Conservation (phyloP, 2,113 vertebrate species). For the Daubentonia madagascariensis region DNA sequence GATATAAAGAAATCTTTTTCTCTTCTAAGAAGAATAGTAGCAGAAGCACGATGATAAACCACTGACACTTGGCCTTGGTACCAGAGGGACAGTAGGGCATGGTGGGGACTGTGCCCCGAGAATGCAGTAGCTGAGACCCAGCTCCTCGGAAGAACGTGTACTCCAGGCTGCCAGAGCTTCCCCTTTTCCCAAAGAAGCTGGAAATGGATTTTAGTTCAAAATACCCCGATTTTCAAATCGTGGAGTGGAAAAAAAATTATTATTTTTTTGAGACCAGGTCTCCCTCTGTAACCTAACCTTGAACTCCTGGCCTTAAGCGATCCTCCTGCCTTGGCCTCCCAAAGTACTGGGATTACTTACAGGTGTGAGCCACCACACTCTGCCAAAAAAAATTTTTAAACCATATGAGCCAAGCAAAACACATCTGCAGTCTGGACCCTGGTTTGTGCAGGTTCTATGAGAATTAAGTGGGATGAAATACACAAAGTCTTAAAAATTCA, state of each 20-base stretch:
- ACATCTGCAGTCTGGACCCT: neutral
- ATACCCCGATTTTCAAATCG: neutral
- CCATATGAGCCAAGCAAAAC: neutral
- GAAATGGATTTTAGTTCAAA: neutral
- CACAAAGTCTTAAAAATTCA: neutral
- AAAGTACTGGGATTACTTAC: too few relatives aligned
- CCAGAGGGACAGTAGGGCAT: neutral
- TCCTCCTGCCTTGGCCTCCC: too few relatives aligned
- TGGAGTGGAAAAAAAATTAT: too few relatives aligned
- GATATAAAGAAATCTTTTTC: neutral
- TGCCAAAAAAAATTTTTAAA: neutral
- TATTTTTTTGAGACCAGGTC: too few relatives aligned
- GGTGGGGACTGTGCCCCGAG: neutral
- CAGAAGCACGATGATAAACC: neutral
- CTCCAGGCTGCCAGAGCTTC: neutral
- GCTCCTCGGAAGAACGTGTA: neutral
- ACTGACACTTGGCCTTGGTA: neutral
- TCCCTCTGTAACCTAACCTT: too few relatives aligned
- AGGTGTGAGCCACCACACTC: too few relatives aligned
- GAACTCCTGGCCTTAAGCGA: too few relatives aligned
- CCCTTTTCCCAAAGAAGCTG: neutral
- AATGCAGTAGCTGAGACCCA: neutral
- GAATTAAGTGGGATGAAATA: neutral
- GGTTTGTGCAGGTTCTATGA: rapidly evolving
- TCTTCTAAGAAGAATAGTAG: neutral